Evolutionary conservation across 2,113 vertebrate genomes (phyloP), one percentile per base, ranked within the genome.

Genomic region (Percina caprodes): DNA sequence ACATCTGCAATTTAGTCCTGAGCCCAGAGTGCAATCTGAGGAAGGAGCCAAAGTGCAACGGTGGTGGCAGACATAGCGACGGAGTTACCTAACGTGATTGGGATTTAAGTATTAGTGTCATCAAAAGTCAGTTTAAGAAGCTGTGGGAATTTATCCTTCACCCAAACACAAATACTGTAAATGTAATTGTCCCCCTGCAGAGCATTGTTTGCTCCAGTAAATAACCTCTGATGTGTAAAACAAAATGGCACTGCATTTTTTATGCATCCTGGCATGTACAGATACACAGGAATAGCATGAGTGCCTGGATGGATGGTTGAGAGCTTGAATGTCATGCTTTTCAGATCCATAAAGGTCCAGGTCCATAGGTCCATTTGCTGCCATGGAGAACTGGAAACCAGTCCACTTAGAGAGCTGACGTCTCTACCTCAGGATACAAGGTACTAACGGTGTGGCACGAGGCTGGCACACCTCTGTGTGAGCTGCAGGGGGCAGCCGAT

Each of bases 401-500:
- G 51, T 49, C 26, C 74, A 59, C 48, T 69, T 15, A 51, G 8
- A 45, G 39, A n/a, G 30, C 39, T 15, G 39, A 51, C 16, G 12
- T 69, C 67, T 72, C 73, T 30, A 3, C 66, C 69, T 18, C 26
- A 59, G 39, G 62, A 62, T 0, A 1, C n/a, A 26, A 6, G 68
- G 24, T 6, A 2, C 14, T 21, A 13, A 19, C 8, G 11, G 55
- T 21, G 59, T 4, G 5, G 3, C 61, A 48, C 3, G 19, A 56
- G 74, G 54, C 35, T 54, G 68, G 15, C 24, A n/a, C 30, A 19
- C 26, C 84, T 42, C 52, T 0, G 13, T 72, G 42, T 26, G 6
- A 55, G 70, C 83, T 90, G 84, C 80, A 86, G 86, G 77, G 83
- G 87, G 90, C 85, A 87, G 71, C 69, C 49, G 4, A 76, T 85